A percentile compares a stretch with the other conserved stretches of the same genome.
These are phyloP conservation scores for Brachyrhaphis roseni DNA, from an alignment of 2,797 vertebrate genomes.

Conservation along the genomic window DNA sequence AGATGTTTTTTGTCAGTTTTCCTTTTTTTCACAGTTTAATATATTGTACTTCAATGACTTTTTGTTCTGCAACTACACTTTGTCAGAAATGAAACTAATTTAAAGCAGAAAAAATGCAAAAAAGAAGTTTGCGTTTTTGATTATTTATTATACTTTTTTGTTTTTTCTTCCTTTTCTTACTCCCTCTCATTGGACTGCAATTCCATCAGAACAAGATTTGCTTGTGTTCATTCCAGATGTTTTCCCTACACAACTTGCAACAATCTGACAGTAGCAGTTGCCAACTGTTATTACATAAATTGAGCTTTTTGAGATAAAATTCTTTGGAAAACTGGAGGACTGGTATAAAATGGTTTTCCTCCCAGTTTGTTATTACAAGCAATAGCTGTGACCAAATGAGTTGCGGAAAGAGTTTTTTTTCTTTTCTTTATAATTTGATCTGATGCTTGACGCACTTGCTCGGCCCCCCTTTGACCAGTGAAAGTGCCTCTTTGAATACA, in stretches of 20 bases:
- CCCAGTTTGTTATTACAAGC: slow-evolving; percentile 70
- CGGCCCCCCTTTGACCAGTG: slow-evolving; percentile 77
- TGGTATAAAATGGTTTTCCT: slow-evolving; percentile 36
- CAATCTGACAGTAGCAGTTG: slow-evolving; percentile 62
- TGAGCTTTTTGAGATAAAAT: slow-evolving; percentile 7
- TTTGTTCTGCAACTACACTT: slow-evolving; percentile 98
- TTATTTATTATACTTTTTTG: slow-evolving; percentile 96
- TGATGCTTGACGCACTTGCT: slow-evolving; percentile 75
- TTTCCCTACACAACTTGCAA: slow-evolving; percentile 20
- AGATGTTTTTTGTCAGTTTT: slow-evolving; percentile 91
- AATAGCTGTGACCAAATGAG: slow-evolving; percentile 82
- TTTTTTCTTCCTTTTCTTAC: slow-evolving; percentile 62
- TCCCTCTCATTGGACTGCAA: slow-evolving; percentile 94
- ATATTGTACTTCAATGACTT: slow-evolving; percentile 99
- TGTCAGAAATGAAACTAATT: slow-evolving; percentile 99
- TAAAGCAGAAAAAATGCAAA: slow-evolving; percentile 92
- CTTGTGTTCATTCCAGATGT: slow-evolving; percentile 70
- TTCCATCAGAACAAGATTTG: slow-evolving; percentile 84
- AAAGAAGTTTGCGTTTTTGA: slow-evolving; percentile 89
- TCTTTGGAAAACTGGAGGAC: slow-evolving; percentile 18
- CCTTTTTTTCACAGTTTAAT: slow-evolving; percentile 98
- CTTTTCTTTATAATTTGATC: slow-evolving; percentile 45
- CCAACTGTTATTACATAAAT: slow-evolving; percentile 60
- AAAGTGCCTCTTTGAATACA: slow-evolving; percentile 93
- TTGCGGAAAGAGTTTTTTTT: slow-evolving; percentile 59